Evolutionary conservation across 1,140 invertebrate genomes (phyloP).

Genomic region (Drosophila funebris): DNA sequence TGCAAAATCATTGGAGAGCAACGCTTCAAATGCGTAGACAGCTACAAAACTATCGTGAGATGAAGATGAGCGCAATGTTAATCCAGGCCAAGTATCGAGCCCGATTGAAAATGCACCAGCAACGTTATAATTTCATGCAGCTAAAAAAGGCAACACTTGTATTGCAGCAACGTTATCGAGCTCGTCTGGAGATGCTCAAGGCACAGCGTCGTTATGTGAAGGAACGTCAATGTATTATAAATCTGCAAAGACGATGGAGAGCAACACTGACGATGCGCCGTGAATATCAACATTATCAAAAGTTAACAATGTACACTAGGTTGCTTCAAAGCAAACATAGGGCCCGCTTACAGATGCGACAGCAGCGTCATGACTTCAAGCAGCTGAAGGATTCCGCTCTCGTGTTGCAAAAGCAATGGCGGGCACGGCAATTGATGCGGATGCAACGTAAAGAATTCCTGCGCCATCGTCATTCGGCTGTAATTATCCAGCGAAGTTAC

Average conservation of each 20-base stretch:
- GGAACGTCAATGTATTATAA: conserved; percentile 22
- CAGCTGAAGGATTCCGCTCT: conserved; percentile 44
- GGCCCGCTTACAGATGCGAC: conserved; percentile 19
- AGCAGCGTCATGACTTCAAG: conserved; percentile 29
- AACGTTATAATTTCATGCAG: conserved; percentile 1
- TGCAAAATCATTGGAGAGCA: conserved; percentile 84
- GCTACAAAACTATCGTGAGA: conserved; percentile 49
- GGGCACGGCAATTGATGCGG: conserved; percentile 51
- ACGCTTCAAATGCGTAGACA: conserved; percentile 53
- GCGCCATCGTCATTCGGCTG: conserved; percentile 47
- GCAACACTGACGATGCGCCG: conserved; percentile 34
- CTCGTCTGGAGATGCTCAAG: conserved; percentile 40
- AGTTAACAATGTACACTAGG: conserved; percentile 17
- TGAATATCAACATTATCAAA: conserved; percentile 16
- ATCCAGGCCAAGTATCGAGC: conserved; percentile 25
- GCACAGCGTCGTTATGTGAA: conserved; percentile 54
- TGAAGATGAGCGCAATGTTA: conserved; percentile 46
- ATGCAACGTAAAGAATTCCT: conserved; percentile 42
- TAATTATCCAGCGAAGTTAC: conserved; percentile 84
- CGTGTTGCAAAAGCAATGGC: conserved; percentile 57
- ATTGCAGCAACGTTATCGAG: conserved; percentile 83
- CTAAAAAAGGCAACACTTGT: conserved; percentile 12
- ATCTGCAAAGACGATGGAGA: conserved; percentile 45
- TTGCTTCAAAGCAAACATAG: conserved; percentile 30
- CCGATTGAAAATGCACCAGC: conserved; percentile 17